A percentile compares a stretch with the other conserved stretches of the same genome.
Evolutionary conservation across 2,888 invertebrate species (phyloP).

Genomic region (Drosophila prolongata): DNA sequence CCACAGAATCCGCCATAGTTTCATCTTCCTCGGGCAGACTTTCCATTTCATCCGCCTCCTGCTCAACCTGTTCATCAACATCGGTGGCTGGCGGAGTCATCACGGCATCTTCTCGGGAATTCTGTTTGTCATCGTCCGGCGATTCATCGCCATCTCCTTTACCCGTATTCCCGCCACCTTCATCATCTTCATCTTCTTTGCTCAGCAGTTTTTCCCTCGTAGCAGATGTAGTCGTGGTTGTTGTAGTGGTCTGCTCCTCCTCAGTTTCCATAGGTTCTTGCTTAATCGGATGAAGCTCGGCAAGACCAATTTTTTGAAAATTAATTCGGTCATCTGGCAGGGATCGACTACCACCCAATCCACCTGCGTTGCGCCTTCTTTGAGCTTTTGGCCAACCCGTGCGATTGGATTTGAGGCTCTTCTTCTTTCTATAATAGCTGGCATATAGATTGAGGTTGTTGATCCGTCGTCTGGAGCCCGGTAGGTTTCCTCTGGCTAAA

Average conservation of each 20-base stretch:
- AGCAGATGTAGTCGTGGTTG: constrained; percentile 55
- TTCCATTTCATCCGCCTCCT: constrained; percentile 55
- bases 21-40: constrained; percentile 60
- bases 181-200: constrained; percentile 49
- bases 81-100: constrained; percentile 73
- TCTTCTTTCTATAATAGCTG: constrained; percentile 80
- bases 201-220: constrained; percentile 39
- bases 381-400: constrained; percentile 92
- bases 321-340: constrained; percentile 64
- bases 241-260: constrained; percentile 54
- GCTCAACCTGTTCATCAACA: constrained; percentile 53
- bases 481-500: constrained; percentile 2
- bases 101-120: constrained; percentile 46
- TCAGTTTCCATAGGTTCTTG: constrained; percentile 55
- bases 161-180: constrained; percentile 29
- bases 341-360: constrained; percentile 44
- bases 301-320: constrained; percentile 57
- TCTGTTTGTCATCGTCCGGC: constrained; percentile 24
- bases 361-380: constrained; percentile 54
- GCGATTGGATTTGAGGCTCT: constrained; percentile 87
- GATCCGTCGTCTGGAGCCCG: constrained; percentile 44
- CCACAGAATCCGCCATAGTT: constrained; percentile 74
- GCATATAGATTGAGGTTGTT: constrained; percentile 63
- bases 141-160: constrained; percentile 20
- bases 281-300: constrained; percentile 37